Percentiles rank a stretch among this genome's conserved stretches.
These are phyloP conservation scores for Forbesichthys papilliferus DNA, from an alignment of 2,113 vertebrate species.

Conservation along the genomic window DNA sequence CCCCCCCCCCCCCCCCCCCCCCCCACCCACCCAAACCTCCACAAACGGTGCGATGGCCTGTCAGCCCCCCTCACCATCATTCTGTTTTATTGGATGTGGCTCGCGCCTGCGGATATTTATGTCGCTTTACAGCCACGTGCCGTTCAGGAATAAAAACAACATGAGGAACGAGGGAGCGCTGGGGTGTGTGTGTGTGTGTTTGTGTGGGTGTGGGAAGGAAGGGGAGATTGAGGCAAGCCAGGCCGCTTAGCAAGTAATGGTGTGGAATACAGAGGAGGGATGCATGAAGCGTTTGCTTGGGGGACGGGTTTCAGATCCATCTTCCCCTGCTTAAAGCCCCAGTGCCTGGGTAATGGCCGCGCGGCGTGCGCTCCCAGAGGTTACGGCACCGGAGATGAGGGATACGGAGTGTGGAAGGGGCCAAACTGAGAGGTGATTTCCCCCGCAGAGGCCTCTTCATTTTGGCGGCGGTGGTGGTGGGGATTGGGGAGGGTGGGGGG, in stretches of 20 bases:
- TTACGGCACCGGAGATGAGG: constrained; percentile 68
- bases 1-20: too few species aligned
- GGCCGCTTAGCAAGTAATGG: constrained; percentile 59
- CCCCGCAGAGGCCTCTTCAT: constrained; percentile 67
- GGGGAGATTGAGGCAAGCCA: constrained; percentile 34
- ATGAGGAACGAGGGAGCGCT: constrained; percentile 23
- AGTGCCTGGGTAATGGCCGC: constrained; percentile 60
- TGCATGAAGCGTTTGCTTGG: constrained; percentile 50
- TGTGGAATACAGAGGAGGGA: constrained; percentile 68
- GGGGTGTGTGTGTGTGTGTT: neutral
- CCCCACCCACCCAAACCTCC: constrained; percentile 26
- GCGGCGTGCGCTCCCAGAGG: constrained; percentile 60
- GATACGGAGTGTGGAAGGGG: constrained; percentile 58
- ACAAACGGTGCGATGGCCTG: constrained; percentile 65
- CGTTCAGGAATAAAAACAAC: constrained; percentile 50
- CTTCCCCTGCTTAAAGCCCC: constrained; percentile 69
- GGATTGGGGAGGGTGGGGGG: neutral
- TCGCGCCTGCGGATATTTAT: constrained; percentile 72
- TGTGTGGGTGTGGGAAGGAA: too few species aligned
- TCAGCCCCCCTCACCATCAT: constrained; percentile 66
- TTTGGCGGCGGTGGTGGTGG: constrained; percentile 30
- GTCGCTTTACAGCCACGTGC: constrained; percentile 61
- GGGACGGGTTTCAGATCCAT: constrained; percentile 66
- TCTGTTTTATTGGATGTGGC: constrained; percentile 68
- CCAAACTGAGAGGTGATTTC: constrained; percentile 71